Evolutionary conservation across 2,113 vertebrate species (phyloP), one percentile per base, ranked within the genome.

Genomic region (Columba livia): DNA sequence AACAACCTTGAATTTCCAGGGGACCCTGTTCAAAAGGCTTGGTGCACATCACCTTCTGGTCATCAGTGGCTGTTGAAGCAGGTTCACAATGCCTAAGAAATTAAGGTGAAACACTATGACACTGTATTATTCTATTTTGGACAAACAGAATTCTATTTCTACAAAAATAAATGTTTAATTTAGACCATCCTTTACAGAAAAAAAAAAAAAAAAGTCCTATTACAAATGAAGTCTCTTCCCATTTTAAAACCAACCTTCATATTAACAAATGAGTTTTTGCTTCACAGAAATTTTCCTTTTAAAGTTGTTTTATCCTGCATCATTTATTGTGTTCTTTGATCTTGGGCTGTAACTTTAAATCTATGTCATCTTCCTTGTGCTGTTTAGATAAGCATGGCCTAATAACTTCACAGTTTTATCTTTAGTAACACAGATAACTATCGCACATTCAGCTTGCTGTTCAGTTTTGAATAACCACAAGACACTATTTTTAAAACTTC

Each of bases 281-380:
- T 96, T 83, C 77, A 86, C 85, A 89, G 89, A 97, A 93, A 94
- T 94, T 93, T 95, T 98, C 90, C 71, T 91, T 90, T 94, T 92
- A 58, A 75, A 88, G 89, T 93, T 94, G 94, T 95, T 96, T 75
- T 95, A 98, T 98, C 98, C 98, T 97, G 89, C 40, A 91, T 90
- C 95, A 91, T 98, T 95, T 98, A 98, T 97, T 97, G 87, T 75
- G 29, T 97, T 90, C 97, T 98, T 98, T 98, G 98, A 98, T 98
- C 97, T 98, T 90, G 67, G 16, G 44, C 87, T 92, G 65, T 92
- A 88, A 94, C 50, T 93, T 95, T 90, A 97, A 96, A 96, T 97
- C 92, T 96, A n/a, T 94, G 94, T 96, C 90, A 97, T 97, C 93
- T 96, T 95, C 40, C 89, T 79, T 96, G 90, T 78, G 53, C 80